phyloP scores from a whole-genome alignment of 2,797 vertebrate genomes.

The Dendrocincla fuliginosa region DNA sequence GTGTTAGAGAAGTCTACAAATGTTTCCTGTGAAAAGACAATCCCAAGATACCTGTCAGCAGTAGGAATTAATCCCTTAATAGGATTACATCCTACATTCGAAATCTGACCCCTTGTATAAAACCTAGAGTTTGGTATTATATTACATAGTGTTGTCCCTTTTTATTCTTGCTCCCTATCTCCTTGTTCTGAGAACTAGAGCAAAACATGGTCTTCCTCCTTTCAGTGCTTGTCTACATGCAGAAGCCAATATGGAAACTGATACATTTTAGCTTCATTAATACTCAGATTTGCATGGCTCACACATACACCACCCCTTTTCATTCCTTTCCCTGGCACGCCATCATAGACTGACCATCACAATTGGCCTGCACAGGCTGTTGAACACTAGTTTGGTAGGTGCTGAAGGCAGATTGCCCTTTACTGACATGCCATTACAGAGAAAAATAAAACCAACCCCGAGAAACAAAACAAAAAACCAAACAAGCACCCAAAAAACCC shows the following conservation, averaged over 20 bases:
- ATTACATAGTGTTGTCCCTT: not conserved
- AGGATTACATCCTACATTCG: not conserved
- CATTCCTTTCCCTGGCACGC: not conserved
- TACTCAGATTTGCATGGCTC: not conserved
- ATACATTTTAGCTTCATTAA: not conserved
- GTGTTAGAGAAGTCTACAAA: not conserved
- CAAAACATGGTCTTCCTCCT: not conserved
- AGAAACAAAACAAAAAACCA: not conserved
- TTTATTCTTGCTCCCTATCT: not conserved
- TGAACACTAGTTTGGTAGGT: not conserved
- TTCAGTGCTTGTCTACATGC: not conserved
- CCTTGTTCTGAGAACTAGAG: not conserved
- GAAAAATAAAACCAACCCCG: not conserved
- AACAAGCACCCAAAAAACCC: not conserved
- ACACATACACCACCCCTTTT: not conserved
- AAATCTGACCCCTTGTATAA: not conserved
- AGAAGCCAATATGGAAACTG: not conserved
- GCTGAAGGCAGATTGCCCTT: not conserved
- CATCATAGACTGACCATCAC: fast-evolving
- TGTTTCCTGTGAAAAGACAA: not conserved
- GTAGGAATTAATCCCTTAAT: not conserved
- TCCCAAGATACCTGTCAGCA: not conserved
- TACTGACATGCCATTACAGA: not conserved
- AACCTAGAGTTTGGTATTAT: not conserved
- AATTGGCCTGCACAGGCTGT: not conserved